These are phyloP conservation scores for Porites lobata DNA, from an alignment of 92 coral and sea anemone species.

Conservation along the genomic window DNA sequence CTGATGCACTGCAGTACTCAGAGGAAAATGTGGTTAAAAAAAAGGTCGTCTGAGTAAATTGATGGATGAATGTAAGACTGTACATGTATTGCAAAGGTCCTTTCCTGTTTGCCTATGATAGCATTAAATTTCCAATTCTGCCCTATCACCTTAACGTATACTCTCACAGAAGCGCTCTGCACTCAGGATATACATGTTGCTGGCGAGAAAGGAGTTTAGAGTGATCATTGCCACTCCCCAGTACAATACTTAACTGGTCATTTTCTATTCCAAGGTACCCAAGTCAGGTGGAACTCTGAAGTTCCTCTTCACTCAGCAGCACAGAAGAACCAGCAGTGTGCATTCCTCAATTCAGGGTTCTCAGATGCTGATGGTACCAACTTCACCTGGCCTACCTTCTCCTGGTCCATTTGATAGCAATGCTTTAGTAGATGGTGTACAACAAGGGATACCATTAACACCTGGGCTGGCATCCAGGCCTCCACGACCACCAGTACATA, in stretches of 20 bases:
- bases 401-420: constrained; percentile 37
- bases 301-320: constrained; percentile 84
- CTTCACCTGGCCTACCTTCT: constrained; percentile 56
- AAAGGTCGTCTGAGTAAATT: too few relatives aligned
- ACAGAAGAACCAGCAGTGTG: constrained; percentile 69
- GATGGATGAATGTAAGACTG: too few relatives aligned
- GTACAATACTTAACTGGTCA: neutral
- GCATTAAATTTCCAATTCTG: too few relatives aligned
- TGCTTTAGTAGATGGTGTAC: constrained; percentile 48
- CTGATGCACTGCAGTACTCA: too few relatives aligned
- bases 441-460: constrained; percentile 38
- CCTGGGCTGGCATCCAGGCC: constrained; percentile 87
- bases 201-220: too few relatives aligned
- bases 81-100: too few relatives aligned
- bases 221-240: too few relatives aligned
- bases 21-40: too few relatives aligned
- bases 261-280: constrained; percentile 30
- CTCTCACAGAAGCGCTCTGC: too few relatives aligned
- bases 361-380: constrained; percentile 56
- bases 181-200: too few relatives aligned
- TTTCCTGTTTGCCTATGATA: too few relatives aligned
- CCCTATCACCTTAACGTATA: too few relatives aligned
- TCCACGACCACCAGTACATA: constrained; percentile 80
- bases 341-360: constrained; percentile 78
- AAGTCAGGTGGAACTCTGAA: constrained; percentile 71